Conservation (phyloP, 2,888 invertebrate species). For the Chrysolina oricalcia region DNA sequence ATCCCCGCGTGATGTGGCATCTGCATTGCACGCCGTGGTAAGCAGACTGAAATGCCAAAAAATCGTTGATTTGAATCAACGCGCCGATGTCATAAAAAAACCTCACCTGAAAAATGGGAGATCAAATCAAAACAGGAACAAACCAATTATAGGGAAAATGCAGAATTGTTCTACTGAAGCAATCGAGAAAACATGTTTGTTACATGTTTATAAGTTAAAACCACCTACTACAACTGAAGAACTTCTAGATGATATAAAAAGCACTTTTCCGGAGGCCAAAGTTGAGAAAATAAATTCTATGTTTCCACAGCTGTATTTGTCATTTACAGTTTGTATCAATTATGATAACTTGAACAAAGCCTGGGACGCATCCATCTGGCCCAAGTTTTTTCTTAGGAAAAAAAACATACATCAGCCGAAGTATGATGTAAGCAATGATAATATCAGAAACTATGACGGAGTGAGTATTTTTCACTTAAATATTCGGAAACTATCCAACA, state of each 20-base stretch:
- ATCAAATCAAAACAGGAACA: slow-evolving; percentile 8
- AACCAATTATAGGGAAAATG: too few species aligned
- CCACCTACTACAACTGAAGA: slow-evolving; percentile 6
- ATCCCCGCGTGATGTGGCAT: neutral
- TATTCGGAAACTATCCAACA: too few species aligned
- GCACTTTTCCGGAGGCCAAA: neutral
- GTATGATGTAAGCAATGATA: too few species aligned
- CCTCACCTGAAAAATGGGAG: neutral
- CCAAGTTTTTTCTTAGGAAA: neutral
- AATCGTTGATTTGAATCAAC: neutral
- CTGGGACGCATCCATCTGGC: neutral
- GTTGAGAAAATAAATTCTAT: slow-evolving; percentile 12
- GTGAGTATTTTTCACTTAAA: too few species aligned
- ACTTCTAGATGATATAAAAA: slow-evolving; percentile 6
- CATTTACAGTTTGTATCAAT: too few species aligned
- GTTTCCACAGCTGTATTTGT: slow-evolving; percentile 6
- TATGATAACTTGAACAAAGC: too few species aligned
- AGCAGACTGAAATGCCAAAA: slow-evolving; percentile 8
- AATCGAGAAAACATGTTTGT: too few species aligned
- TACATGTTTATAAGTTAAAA: neutral
- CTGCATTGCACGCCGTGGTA: neutral
- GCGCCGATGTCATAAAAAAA: slow-evolving; percentile 7
- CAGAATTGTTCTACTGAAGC: too few species aligned
- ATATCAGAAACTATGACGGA: too few species aligned
- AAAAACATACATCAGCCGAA: too few species aligned